Base-by-base conservation (phyloP, 2,888 invertebrate species). In the Pheosia gnoma region DNA sequence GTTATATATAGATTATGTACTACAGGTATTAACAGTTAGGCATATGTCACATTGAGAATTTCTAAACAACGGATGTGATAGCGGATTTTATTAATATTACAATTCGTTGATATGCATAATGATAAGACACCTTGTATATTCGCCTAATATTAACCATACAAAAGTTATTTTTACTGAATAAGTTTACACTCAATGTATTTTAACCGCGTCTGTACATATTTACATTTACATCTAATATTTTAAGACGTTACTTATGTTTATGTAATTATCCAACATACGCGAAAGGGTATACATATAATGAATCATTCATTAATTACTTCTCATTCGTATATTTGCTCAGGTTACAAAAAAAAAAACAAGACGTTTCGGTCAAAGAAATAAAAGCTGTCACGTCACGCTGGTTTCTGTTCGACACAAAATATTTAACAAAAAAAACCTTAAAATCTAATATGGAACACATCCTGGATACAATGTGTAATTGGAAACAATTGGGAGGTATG, bases 51-150 rank as follows among this genome's bases (percentile, higher is more conserved):
- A 78, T 60, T 66, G 71, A 75, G 70, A 75, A 78, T 69, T 58
- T 71, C 69, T 65, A 75, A 72, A 74, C 72, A 76, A 72, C 78
- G 72, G 77, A 68, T 73, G 63, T 67, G 67, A 68, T 72, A 70
- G 74, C 59, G 68, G 71, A 67, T 66, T 79, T 72, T 60, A 70
- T 69, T 76, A 82, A 79, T 84, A 83, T 86, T 89, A 90, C 85
- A 85, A 85, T 91, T 93, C 90, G 91, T 91, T 93, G 93, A 93
- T 93, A 93, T 93, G 93, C 93, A 93, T 93, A 90, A 88, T 90
- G 87, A 84, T 91, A 93, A 93, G 93, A 93, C 93, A 93, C 93
- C 91, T 91, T 92, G 93, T 90, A 91, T 83, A 88, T 85, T 89
- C 82, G 78, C 87, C 86, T 88, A 87, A 81, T 76, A 81, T 85